Evolutionary conservation across 2,888 invertebrate species (phyloP).

Genomic region (Apeira syringaria): DNA sequence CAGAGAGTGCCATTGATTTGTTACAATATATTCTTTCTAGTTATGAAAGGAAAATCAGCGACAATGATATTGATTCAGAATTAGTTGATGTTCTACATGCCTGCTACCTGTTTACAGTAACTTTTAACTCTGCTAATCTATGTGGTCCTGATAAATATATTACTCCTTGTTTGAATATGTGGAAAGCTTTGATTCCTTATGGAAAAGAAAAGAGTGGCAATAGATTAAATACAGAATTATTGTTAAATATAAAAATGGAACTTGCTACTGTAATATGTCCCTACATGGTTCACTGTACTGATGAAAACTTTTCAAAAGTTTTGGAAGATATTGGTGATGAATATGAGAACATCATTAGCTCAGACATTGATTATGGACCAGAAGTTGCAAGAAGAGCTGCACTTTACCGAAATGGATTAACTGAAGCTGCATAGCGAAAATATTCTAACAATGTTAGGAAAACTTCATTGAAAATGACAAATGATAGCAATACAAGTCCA

Average conservation of each 20-base stretch:
- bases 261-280: conserved; percentile 54
- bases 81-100: conserved; percentile 65
- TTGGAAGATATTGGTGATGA: conserved; percentile 52
- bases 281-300: conserved; percentile 59
- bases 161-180: conserved; percentile 58
- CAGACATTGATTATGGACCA: conserved; percentile 43
- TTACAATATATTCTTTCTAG: conserved; percentile 57
- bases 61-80: conserved; percentile 65
- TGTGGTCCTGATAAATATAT: conserved; percentile 57
- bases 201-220: conserved; percentile 44
- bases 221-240: conserved; percentile 41
- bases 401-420: conserved; percentile 56
- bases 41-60: conserved; percentile 62
- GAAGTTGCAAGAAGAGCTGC: conserved; percentile 49
- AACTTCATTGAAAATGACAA: too few species aligned
- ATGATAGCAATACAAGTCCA: too few species aligned
- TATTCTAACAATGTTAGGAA: too few species aligned
- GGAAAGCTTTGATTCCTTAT: conserved; percentile 46
- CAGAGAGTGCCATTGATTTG: conserved; percentile 48
- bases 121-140: conserved; percentile 24
- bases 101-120: conserved; percentile 4
- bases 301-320: conserved; percentile 48
- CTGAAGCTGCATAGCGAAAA: too few species aligned
- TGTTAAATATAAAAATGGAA: conserved; percentile 55
- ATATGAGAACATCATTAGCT: conserved; percentile 53